A percentile compares a stretch with the other conserved stretches of the same genome.
These are phyloP conservation scores for Crax fasciolata DNA, from an alignment of 2,797 vertebrate genomes.

Conservation along the genomic window DNA sequence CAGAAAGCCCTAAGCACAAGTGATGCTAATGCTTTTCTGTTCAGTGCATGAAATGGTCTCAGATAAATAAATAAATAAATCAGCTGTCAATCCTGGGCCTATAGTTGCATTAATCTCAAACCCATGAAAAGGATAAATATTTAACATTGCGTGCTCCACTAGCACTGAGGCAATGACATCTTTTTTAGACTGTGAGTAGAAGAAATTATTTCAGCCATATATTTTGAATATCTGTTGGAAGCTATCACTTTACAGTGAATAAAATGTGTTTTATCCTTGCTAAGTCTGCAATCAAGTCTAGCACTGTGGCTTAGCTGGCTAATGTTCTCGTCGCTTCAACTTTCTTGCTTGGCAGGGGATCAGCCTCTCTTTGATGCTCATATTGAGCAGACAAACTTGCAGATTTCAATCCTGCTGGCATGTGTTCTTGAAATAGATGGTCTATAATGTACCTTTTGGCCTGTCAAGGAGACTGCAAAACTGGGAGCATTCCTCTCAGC, in stretches of 20 bases:
- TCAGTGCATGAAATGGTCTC: neutral
- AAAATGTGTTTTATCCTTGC: constrained; percentile 7
- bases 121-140: neutral
- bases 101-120: neutral
- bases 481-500: neutral
- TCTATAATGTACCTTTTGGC: neutral
- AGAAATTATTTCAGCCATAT: neutral
- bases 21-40: neutral
- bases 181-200: neutral
- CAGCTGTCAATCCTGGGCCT: neutral
- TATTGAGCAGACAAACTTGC: neutral
- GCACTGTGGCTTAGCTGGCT: neutral
- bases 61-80: neutral
- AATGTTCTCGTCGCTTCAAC: neutral
- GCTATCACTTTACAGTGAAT: neutral
- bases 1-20: neutral
- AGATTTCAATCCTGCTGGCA: constrained; percentile 4
- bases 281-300: constrained; percentile 9
- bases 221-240: constrained; percentile 40
- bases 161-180: neutral
- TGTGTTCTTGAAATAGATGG: constrained; percentile 9
- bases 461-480: neutral
- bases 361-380: constrained; percentile 11
- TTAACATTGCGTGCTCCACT: neutral
- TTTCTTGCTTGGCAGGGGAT: neutral